Base-by-base conservation (phyloP, 2,797 vertebrate species). In the Thunnus albacares region DNA sequence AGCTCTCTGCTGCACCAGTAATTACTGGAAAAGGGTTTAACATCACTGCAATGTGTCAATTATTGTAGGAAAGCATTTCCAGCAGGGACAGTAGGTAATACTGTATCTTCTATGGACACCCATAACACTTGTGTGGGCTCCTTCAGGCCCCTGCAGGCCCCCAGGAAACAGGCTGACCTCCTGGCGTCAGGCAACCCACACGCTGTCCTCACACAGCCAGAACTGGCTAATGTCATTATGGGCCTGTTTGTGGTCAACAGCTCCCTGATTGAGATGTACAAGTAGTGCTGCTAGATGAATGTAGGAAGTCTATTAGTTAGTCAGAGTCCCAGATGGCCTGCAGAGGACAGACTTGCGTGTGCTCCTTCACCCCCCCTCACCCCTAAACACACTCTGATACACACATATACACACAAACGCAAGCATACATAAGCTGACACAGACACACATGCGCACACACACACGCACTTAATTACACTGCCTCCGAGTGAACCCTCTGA, bases 281-380 rank as follows among this genome's bases (percentile, higher is more conserved):
- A 92, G 87, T 72, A 82, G 86, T 30, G 62, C 84, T 85, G 87
- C 83, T 85, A 87, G 53, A 93, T 94, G 93, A 95, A 94, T 95
- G 94, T 91, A 94, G 94, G 92, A 94, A 90, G 93, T 94, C 94
- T 94, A 95, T 95, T 95, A 95, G 92, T 93, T 88, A 89, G 90
- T 89, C 91, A 83, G 90, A 89, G 89, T 87, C 92, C 92, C 95
- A 96, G 95, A 96, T 96, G 95, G 95, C 92, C 92, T 71, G 80
- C 92, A 91, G 90, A 93, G 89, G 90, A 94, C 84, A 84, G 89
- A 72, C 79, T 81, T 90, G 93, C 84, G 76, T 92, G 90, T 75
- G 89, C 92, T 89, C 93, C 87, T 72, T 81, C 76, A 74, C 62
- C 24, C 66, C 26, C 82, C 70, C 57, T 61, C 90, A 85, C 84